Conservation (phyloP, 2,113 vertebrate species). For the Rhipidura dahli region DNA sequence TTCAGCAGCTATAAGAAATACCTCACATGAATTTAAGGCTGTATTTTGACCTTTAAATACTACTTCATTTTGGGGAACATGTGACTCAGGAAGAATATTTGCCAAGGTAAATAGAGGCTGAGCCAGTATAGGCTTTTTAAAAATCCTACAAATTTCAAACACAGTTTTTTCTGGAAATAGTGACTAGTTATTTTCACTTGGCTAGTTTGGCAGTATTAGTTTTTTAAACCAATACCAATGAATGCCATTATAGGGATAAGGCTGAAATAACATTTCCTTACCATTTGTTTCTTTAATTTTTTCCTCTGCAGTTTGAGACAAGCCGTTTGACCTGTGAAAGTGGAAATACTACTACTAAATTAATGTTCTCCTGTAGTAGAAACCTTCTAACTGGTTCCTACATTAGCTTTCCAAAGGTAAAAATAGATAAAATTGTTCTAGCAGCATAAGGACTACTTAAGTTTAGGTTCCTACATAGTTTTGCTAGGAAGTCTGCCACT, state of each 20-base stretch:
- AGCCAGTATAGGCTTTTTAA: background rate
- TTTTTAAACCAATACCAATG: background rate
- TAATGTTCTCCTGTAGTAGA: background rate
- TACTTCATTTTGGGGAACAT: background rate
- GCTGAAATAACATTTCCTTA: background rate
- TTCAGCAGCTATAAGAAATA: background rate
- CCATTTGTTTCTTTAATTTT: background rate
- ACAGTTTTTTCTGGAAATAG: background rate
- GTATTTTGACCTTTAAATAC: background rate
- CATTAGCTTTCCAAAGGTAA: background rate
- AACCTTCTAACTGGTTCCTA: background rate
- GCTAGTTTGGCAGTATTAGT: background rate
- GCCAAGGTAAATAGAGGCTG: background rate
- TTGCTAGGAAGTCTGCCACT: background rate
- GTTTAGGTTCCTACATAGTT: background rate
- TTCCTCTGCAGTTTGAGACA: background rate
- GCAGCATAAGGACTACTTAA: background rate
- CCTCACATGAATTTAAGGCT: background rate
- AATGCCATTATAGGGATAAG: background rate
- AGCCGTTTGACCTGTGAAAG: background rate
- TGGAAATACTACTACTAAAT: background rate
- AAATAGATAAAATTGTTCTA: background rate
- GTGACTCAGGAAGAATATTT: background rate
- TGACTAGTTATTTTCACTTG: background rate
- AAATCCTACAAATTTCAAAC: background rate